Base-by-base conservation (phyloP, 2,797 vertebrate genomes). In the Balearica regulorum region DNA sequence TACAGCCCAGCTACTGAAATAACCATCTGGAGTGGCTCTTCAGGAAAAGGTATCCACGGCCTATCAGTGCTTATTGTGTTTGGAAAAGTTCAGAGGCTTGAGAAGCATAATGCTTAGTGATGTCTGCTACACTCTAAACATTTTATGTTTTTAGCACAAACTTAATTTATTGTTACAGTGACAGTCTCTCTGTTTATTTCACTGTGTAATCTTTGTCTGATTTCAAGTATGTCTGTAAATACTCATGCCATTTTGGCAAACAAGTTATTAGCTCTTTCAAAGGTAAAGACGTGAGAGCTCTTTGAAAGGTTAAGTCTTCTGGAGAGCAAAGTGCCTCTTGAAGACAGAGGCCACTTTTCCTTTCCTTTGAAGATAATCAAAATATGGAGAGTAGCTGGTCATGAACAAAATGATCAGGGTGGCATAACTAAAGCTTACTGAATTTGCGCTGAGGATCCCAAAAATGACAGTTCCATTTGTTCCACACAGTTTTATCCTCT, bases 341-440 rank as follows among this genome's bases (percentile, higher is more conserved):
- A 97, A 96, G 94, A 93, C 44, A 17, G 76, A 91, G 91, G 94
- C 72, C 94, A 82, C 80, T 87, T 95, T 95, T 79, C 37, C 51
- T 96, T 96, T 87, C 48, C 79, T 97, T 97, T 97, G 97, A 97
- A 97, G 83, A 83, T 85, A 96, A 97, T 95, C 72, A 87, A 89
- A 96, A 96, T 87, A 89, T 90, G 90, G 73, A 91, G 92, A 96
- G 62, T 76, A 87, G 82, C 73, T 96, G 94, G 61, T 95, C 58
- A 12, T 78, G 93, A 96, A 97, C 92, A 97, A 97, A 97, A 93
- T 73, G 84, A 96, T 96, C 94, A 95, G 53, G 29, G 71, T 91
- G 89, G 65, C 80, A 84, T 97, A 97, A 96, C 88, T 91, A 96
- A 96, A 94, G 88, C 96, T 82, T 93, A 96, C 61, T 96, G 91